These are phyloP conservation scores for Napeogenes inachia DNA, from an alignment of 2,888 invertebrate genomes.

Conservation along the genomic window DNA sequence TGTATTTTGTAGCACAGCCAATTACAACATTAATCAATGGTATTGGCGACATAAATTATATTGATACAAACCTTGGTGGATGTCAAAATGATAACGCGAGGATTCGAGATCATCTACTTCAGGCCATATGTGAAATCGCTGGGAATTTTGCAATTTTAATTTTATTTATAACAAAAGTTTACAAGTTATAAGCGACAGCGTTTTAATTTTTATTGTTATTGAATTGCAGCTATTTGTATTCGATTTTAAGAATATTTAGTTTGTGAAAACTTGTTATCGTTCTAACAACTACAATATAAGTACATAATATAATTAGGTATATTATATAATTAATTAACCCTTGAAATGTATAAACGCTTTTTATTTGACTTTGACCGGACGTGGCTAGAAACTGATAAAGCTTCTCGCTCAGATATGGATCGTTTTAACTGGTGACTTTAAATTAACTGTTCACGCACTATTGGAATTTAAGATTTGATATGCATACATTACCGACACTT, in stretches of 20 bases:
- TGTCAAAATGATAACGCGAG: conserved; percentile 67
- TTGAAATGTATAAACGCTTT: conserved; percentile 22
- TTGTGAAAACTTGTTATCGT: not conserved
- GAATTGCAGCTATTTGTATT: no score
- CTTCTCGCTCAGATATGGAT: conserved; percentile 71
- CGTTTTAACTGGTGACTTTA: conserved; percentile 68
- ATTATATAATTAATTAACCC: conserved; percentile 20
- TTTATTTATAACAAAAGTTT: conserved; percentile 67
- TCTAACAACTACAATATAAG: not conserved
- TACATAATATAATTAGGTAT: conserved; percentile 5
- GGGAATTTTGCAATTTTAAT: conserved; percentile 76
- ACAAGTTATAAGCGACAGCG: conserved; percentile 37
- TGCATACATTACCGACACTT: conserved; percentile 57
- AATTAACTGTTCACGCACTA: conserved; percentile 73
- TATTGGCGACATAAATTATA: conserved; percentile 70
- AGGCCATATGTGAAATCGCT: conserved; percentile 76
- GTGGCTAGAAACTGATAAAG: conserved; percentile 75
- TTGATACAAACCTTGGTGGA: conserved; percentile 60
- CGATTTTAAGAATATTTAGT: no score
- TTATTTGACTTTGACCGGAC: conserved; percentile 47
- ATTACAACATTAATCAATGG: conserved; percentile 69
- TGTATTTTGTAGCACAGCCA: conserved; percentile 44
- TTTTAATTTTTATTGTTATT: not conserved
- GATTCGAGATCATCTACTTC: conserved; percentile 63
- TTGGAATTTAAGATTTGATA: conserved; percentile 74